phyloP scores from a whole-genome alignment of 2,797 vertebrate species.

The Acrossocheilus wenchowensis region DNA sequence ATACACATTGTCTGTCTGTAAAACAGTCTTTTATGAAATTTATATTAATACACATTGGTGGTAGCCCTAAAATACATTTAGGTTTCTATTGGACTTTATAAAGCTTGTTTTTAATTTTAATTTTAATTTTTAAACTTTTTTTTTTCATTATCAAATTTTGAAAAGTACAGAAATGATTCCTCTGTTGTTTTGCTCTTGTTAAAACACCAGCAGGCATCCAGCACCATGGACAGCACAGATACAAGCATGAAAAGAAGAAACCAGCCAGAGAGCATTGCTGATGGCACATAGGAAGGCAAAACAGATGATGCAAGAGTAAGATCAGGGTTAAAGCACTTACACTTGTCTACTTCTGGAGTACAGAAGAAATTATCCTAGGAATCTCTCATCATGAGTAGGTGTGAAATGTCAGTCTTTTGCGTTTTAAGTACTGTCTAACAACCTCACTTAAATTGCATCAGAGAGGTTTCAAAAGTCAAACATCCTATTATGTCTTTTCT shows the following conservation, averaged over 20 bases:
- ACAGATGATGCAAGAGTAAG: slow-evolving; percentile 36
- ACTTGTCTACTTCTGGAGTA: slow-evolving; percentile 10
- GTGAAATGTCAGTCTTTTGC: slow-evolving; percentile 22
- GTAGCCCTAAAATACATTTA: not conserved
- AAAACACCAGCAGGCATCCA: not conserved
- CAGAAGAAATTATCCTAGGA: slow-evolving; percentile 8
- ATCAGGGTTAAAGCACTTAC: slow-evolving; percentile 13
- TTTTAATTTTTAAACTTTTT: not conserved
- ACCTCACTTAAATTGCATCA: slow-evolving; percentile 26
- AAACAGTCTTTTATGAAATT: not conserved
- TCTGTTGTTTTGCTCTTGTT: not conserved
- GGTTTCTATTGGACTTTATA: not conserved
- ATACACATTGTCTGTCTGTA: not conserved
- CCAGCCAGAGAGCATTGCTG: not conserved
- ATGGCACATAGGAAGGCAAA: not conserved
- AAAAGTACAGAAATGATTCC: not conserved
- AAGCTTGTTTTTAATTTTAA: not conserved
- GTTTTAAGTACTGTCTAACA: slow-evolving; percentile 12
- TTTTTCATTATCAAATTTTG: not conserved
- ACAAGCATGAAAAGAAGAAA: not conserved
- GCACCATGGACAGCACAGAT: slow-evolving; percentile 1
- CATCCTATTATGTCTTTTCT: not conserved
- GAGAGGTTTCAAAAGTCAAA: slow-evolving; percentile 4
- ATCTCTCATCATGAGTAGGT: slow-evolving; percentile 10
- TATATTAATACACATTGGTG: not conserved